Base-by-base conservation (phyloP, 2,113 vertebrate genomes). In the Caranx melampygus region DNA sequence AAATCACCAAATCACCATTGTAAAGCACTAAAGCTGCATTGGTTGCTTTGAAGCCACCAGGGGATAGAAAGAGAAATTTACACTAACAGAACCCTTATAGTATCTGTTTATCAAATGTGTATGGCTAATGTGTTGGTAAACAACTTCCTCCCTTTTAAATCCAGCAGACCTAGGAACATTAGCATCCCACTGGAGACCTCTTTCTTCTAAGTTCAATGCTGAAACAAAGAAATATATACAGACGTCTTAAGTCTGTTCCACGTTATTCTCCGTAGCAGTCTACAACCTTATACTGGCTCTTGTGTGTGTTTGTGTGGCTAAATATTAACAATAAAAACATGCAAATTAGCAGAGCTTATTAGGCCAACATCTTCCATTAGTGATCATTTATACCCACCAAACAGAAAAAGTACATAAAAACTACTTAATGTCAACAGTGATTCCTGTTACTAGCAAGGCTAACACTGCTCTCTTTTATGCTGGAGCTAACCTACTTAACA, bases 371-470 rank as follows among this genome's bases (percentile, higher is more conserved):
- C 6, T 13, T 54, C 20, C 0, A 21, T 55, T 68, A 16, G 35
- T 45, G 18, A 5, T 57, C 15, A 18, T 4, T 37, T 37, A 37
- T 37, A 37, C 35, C 26, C 4, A 18, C 3, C 15, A 34, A 26
- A 26, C 10, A 2, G 33, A 16, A 57, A 57, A 55, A 55, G 12
- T 37, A 37, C 35, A 1, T 37, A 78, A 26, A 57, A 52, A 68
- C 14, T n/a, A 47, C 9, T 63, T 13, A 62, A 40, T 81, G 52
- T 70, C 42, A 70, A 47, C 9, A 51, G 21, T 58, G 40, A 13
- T 61, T 55, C 15, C 58, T 40, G n/a, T n/a, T 51, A 67, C 35
- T 21, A 51, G 13, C 12, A 62, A 34, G 16, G 21, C 18, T 63
- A 79, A 63, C 16, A 35, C 9, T 1, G 13, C 31, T 62, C 26